phyloP scores from a whole-genome alignment of 37 sponge, comb jelly and placozoan species.

The Chondrilla cf. caribensis region DNA sequence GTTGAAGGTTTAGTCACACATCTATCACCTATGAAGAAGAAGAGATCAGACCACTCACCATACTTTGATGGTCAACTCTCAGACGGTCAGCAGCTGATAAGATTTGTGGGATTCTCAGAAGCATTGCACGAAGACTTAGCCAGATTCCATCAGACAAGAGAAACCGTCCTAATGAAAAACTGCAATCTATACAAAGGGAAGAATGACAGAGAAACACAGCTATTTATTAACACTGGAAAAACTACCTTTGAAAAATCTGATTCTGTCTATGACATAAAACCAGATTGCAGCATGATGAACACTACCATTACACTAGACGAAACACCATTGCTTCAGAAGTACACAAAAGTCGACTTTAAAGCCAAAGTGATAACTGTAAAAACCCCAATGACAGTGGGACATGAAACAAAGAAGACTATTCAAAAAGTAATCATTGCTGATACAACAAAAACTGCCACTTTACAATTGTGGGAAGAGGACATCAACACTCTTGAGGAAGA shows the following conservation, averaged over 20 bases:
- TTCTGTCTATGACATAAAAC: neutral
- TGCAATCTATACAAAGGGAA: too few species aligned
- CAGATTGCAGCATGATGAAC: neutral
- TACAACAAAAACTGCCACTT: neutral
- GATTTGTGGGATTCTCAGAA: too few species aligned
- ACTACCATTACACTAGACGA: neutral
- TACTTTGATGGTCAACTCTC: too few species aligned
- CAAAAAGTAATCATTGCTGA: neutral
- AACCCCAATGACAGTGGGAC: neutral
- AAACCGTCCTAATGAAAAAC: too few species aligned
- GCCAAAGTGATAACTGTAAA: neutral
- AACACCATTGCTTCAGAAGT: neutral
- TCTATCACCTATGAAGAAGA: too few species aligned
- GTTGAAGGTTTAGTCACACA: too few species aligned
- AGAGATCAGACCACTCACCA: too few species aligned
- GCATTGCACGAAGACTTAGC: too few species aligned
- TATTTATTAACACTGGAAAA: neutral
- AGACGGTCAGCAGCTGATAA: too few species aligned
- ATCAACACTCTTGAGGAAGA: neutral
- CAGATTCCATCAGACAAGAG: too few species aligned
- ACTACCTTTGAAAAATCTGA: neutral
- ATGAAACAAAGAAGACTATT: neutral
- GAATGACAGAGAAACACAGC: too few species aligned
- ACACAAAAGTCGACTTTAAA: neutral
- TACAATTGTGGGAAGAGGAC: neutral